Conservation (phyloP, 2,113 vertebrate species). For the Candoia aspera region DNA sequence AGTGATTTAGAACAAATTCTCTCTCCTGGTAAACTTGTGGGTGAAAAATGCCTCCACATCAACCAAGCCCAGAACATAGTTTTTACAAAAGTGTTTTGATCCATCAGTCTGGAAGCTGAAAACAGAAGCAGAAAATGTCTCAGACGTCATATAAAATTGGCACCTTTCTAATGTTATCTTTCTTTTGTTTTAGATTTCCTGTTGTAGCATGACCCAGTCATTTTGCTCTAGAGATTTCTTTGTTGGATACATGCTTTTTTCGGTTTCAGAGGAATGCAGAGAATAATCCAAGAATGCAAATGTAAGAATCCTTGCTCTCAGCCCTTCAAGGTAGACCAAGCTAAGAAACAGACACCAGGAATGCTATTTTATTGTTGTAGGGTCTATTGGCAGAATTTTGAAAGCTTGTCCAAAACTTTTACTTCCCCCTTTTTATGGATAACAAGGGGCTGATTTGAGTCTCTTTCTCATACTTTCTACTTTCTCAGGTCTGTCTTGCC, state of each 20-base stretch:
- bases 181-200: conserved; percentile 28
- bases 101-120: background rate
- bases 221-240: conserved; percentile 35
- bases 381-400: background rate
- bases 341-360: background rate
- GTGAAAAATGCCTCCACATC: conserved; percentile 13
- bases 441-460: too few species aligned
- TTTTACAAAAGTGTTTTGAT: background rate
- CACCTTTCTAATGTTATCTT: conserved; percentile 26
- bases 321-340: background rate
- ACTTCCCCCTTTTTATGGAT: background rate
- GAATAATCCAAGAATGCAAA: background rate
- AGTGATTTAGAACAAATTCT: conserved; percentile 70
- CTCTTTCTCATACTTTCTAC: background rate
- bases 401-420: background rate
- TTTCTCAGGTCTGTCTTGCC: background rate
- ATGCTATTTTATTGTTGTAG: background rate
- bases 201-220: conserved; percentile 20
- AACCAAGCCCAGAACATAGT: rapidly evolving
- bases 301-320: background rate
- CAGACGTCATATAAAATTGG: background rate
- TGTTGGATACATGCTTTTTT: background rate
- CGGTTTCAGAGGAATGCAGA: conserved; percentile 28
- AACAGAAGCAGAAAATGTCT: background rate
- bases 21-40: conserved; percentile 49